Evolutionary conservation across 2,797 vertebrate genomes (phyloP), one percentile per base, ranked within the genome.

Genomic region (Smutsia temminckii): DNA sequence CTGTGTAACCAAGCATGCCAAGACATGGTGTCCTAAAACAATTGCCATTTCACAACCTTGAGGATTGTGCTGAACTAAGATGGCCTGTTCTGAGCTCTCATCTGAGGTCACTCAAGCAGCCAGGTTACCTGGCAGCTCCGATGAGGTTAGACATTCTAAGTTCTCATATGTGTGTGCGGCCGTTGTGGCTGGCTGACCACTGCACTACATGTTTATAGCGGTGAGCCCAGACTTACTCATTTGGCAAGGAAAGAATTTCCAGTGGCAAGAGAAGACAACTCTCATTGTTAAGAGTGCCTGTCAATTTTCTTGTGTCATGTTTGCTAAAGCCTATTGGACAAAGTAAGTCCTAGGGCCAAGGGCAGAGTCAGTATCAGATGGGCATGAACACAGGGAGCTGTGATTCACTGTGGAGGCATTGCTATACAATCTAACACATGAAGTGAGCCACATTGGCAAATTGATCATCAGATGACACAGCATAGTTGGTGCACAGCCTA

Each of bases 341-440:
- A 89, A 89, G 16, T 23, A 61, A 77, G 34, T 40, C 20, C 25
- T 23, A 53, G 61, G 40, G 7, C 4, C 8, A 59, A 78, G 6
- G 25, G 37, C 20, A 37, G 34, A 74, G 46, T 71, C 6, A 18
- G 16, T 53, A 14, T 59, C 6, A 27, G 12, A 64, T 37, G 5
- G 1, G 0, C 29, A 42, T 77, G 42, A 88, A 61, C 29, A 12
- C 1, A 32, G 4, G 17, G 6, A 74, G 16, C 14, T 71, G 12
- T 59, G 8, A n/a, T 64, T 51, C 27, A 37, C 5, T 12, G 11
- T 7, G 6, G 49, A 1, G 0, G 0, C 21, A 37, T 3, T 89
- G 16, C 21, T 80, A 2, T 72, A 18, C 8, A 66, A 13, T 59
- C 9, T 27, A 34, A 77, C 10, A 57, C 14, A 37, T 42, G 6